These are phyloP conservation scores for Axinella damicornis DNA, from an alignment of 37 sponge, comb jelly and placozoan genomes.

Conservation along the genomic window DNA sequence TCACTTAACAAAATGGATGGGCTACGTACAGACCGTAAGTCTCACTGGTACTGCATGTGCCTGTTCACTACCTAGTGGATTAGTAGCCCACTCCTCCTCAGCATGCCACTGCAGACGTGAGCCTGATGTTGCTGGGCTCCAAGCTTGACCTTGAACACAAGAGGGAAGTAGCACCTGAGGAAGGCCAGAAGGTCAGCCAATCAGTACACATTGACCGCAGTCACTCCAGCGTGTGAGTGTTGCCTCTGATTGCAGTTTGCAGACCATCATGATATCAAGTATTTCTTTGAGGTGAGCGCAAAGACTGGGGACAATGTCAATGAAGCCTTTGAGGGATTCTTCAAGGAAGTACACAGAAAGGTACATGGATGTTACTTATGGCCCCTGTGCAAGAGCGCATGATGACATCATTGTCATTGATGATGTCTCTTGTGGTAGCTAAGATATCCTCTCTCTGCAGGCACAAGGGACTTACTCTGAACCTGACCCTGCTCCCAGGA, in stretches of 20 bases:
- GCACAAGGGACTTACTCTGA: no score
- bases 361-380: no score
- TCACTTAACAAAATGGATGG: constrained; percentile 59
- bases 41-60: background rate
- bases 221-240: background rate
- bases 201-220: no score
- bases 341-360: constrained; percentile 65
- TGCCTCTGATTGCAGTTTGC: constrained; percentile 52
- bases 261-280: constrained; percentile 38
- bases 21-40: constrained; percentile 63
- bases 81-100: background rate
- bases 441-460: no score
- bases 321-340: constrained; percentile 64
- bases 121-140: constrained; percentile 67
- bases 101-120: constrained; percentile 82
- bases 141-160: constrained; percentile 68
- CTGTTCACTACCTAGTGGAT: background rate
- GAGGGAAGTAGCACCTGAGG: constrained; percentile 68
- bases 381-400: no score
- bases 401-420: no score
- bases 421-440: no score
- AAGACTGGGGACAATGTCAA: constrained; percentile 74
- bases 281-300: constrained; percentile 86
- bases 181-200: constrained; percentile 63
- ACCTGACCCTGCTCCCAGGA: no score